Percentiles rank a stretch among this genome's conserved stretches.
Conservation (phyloP, 30 jellyfish, hydroid and myxozoan genomes). For the Cassiopea xamachana region DNA sequence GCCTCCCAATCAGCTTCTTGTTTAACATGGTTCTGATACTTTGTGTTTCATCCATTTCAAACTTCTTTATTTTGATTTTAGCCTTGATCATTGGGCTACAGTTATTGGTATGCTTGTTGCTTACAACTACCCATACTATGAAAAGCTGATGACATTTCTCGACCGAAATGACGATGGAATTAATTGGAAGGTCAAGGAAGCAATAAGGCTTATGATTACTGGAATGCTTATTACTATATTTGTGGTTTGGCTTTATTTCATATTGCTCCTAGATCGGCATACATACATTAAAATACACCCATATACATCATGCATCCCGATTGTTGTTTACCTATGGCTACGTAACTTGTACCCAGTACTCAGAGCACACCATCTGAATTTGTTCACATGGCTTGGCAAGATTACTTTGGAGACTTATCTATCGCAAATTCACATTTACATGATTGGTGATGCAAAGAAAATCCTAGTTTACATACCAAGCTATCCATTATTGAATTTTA, state of each 20-base stretch:
- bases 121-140: slow-evolving; percentile 78
- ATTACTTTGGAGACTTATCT: slow-evolving; percentile 89
- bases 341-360: slow-evolving; percentile 89
- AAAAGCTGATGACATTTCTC: slow-evolving; percentile 65
- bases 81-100: slow-evolving; percentile 97
- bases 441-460: slow-evolving; percentile 93
- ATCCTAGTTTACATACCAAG: slow-evolving; percentile 86
- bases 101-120: slow-evolving; percentile 95
- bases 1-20: too few relatives aligned
- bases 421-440: slow-evolving; percentile 93
- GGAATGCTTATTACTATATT: slow-evolving; percentile 53
- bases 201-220: slow-evolving; percentile 69
- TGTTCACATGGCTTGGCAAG: slow-evolving; percentile 94
- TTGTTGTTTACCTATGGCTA: slow-evolving; percentile 79
- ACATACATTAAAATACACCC: slow-evolving; percentile 84
- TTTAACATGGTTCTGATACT: too few relatives aligned
- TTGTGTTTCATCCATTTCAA: neutral
- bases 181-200: slow-evolving; percentile 54
- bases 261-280: slow-evolving; percentile 55
- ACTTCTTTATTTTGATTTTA: neutral
- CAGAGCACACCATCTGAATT: slow-evolving; percentile 67
- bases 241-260: slow-evolving; percentile 75
- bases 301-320: slow-evolving; percentile 85
- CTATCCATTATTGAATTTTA: slow-evolving; percentile 89
- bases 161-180: slow-evolving; percentile 65